Percentiles rank a stretch among this genome's conserved stretches.
Evolutionary conservation across 1,140 invertebrate species (phyloP).

Genomic region (Aporrectodea caliginosa): DNA sequence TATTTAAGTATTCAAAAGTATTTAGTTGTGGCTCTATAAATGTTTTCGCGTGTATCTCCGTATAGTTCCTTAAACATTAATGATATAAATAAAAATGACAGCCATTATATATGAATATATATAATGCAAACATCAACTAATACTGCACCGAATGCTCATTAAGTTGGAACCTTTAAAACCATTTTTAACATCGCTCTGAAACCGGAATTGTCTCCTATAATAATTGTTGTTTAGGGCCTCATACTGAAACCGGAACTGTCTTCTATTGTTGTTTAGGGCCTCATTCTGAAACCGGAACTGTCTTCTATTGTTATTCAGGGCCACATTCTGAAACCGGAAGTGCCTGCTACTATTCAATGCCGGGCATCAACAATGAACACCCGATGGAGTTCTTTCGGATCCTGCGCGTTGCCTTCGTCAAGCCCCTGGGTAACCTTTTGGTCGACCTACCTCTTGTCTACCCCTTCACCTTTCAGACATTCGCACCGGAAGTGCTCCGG

Average conservation of each 20-base stretch:
- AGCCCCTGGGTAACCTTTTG: background rate
- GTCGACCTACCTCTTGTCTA: background rate
- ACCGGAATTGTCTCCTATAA: too few species aligned
- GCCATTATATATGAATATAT: too few species aligned
- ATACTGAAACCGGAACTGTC: too few species aligned
- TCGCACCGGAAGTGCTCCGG: constrained; percentile 26
- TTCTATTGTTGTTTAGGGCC: constrained; percentile 12
- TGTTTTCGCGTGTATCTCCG: too few species aligned
- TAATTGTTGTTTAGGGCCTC: constrained; percentile 8
- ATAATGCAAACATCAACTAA: too few species aligned
- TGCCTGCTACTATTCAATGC: constrained; percentile 27
- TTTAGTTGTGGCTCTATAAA: too few species aligned
- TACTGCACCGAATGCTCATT: too few species aligned
- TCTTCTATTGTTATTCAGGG: constrained; percentile 9
- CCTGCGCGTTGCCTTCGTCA: constrained; percentile 27
- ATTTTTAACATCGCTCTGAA: too few species aligned
- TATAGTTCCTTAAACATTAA: too few species aligned
- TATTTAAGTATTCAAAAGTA: too few species aligned
- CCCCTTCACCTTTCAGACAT: constrained; percentile 26
- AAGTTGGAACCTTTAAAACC: too few species aligned
- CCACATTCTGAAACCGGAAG: constrained; percentile 25
- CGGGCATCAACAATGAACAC: constrained; percentile 19
- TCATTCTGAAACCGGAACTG: constrained; percentile 22
- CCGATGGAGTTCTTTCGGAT: constrained; percentile 29
- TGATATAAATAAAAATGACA: too few species aligned